Conservation (phyloP, 2,888 invertebrate species). For the Nasonovia ribisnigri region DNA sequence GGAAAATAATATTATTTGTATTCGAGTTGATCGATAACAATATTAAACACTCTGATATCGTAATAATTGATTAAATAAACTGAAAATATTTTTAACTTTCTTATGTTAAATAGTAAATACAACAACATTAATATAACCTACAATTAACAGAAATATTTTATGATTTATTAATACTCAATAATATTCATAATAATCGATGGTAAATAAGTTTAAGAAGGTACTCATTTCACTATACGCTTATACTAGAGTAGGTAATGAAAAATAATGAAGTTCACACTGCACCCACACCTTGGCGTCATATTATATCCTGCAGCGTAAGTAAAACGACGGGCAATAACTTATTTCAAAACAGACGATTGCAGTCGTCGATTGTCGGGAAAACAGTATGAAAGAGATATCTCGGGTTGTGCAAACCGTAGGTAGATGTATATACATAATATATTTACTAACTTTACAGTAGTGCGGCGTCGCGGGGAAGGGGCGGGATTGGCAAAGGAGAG, state of each 20-base stretch:
- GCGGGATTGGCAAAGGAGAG: not conserved
- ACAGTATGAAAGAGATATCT: constrained; percentile 10
- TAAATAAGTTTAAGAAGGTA: not conserved
- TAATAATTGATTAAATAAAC: not conserved
- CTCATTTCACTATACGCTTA: not conserved
- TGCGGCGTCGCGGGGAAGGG: not conserved
- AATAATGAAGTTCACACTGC: not conserved
- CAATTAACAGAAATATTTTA: not conserved
- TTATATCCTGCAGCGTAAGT: not conserved
- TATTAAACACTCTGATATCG: not conserved
- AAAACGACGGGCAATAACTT: not conserved
- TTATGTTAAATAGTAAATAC: not conserved
- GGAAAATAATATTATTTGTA: not conserved
- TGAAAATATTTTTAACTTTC: not conserved
- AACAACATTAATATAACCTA: not conserved
- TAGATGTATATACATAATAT: not conserved
- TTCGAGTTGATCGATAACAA: not conserved
- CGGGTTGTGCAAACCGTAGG: not conserved
- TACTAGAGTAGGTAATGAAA: not conserved
- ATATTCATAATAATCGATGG: not conserved
- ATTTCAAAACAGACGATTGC: not conserved
- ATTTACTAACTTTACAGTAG: not conserved
- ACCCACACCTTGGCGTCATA: not conserved
- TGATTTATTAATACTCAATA: not conserved
- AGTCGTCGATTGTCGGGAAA: not conserved